A percentile compares a stretch with the other conserved stretches of the same genome.
phyloP scores from a whole-genome alignment of 2,888 invertebrate species.

The Polydesmus complanatus region DNA sequence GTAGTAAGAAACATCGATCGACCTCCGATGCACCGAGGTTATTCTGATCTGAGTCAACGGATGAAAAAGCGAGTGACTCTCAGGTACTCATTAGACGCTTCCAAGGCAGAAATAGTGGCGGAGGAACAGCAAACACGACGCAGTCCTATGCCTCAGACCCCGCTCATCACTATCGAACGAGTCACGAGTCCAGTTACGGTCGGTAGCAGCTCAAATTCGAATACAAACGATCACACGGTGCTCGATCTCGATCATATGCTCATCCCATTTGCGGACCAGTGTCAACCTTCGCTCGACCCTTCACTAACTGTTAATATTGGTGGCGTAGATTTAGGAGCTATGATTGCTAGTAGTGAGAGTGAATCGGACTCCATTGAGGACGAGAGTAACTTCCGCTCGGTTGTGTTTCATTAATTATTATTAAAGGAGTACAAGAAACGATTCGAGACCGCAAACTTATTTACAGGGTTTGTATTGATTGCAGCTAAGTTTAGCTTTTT shows the following conservation, averaged over 20 bases:
- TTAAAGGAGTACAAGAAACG: too few relatives aligned
- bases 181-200: not conserved
- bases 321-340: too few relatives aligned
- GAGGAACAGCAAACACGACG: not conserved
- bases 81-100: conserved; percentile 40
- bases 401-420: too few relatives aligned
- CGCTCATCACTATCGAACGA: not conserved
- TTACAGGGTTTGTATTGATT: too few relatives aligned
- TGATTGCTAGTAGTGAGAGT: not conserved
- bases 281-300: not conserved
- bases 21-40: conserved; percentile 34
- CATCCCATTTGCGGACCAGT: not conserved
- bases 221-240: too few relatives aligned
- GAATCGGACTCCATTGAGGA: not conserved
- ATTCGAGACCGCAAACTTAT: too few relatives aligned
- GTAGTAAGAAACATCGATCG: conserved; percentile 43
- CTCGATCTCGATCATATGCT: not conserved
- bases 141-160: not conserved
- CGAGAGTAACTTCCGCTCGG: too few relatives aligned
- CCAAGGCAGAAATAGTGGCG: not conserved
- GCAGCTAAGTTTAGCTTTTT: too few relatives aligned
- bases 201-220: too few relatives aligned
- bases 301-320: too few relatives aligned
- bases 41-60: conserved; percentile 63
- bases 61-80: conserved; percentile 73